Base-by-base conservation (phyloP, 1,140 invertebrate genomes). In the Halyomorpha halys region DNA sequence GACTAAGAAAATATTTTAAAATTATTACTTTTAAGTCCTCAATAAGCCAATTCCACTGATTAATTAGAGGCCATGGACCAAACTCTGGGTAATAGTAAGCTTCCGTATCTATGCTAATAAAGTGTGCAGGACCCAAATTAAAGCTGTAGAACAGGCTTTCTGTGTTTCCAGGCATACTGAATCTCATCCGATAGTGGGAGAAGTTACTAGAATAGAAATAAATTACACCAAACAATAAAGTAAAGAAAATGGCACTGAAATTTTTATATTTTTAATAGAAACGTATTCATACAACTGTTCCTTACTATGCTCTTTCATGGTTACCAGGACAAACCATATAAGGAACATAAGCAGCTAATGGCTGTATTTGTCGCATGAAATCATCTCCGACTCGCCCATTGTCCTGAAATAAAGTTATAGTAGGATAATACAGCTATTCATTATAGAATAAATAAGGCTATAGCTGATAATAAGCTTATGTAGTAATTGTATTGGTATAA, bases 241-340 rank as follows among this genome's bases (percentile, higher is more conserved):
- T 6, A 53, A 53, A 53, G 3, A 1, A 53, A 53, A 53, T 19
- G 13, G 6, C 34, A 39, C 6, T 39, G 34, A 39, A 39, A 13
- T 39, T 39, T 39, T 39, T 6, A 6, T 54, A 18, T 56, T 18
- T n/a, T n/a, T 23, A 63, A 61, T 49, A 63, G 16, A 63, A 19
- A 56, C 3, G 61, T 23, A 44, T 21, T 18, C 21, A 25, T 16
- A 65, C 56, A 19, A 54, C 16, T 65, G 53, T 15, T 62, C 80
- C 86, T 84, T 74, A 92, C 82, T 91, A 90, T 67, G 76, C 80
- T 72, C 87, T 80, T 76, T 96, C 92, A 69, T 96, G 93, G 75
- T 97, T 97, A 53, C 92, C 93, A 59, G 89, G 85, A 69, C 87
- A 87, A 2, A 89, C 89, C 91, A 94, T 94, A 73, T 97, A 97